Conservation (phyloP, 1,140 invertebrate genomes). For the Wasmannia auropunctata region DNA sequence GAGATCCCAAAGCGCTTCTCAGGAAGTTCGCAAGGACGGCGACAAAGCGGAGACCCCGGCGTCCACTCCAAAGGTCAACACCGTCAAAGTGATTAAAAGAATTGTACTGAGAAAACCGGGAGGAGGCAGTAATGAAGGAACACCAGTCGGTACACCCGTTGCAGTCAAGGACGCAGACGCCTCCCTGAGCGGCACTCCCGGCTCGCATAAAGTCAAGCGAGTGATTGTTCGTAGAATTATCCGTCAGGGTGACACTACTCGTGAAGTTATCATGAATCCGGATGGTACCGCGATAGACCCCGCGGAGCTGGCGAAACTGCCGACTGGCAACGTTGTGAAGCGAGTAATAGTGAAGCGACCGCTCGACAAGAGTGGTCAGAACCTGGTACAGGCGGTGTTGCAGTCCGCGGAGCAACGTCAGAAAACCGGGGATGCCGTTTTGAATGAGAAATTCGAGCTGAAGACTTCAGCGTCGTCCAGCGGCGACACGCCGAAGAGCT, state of each 20-base stretch:
- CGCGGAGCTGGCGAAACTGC: conserved; percentile 82
- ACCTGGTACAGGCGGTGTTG: conserved; percentile 75
- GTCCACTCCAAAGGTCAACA: conserved; percentile 73
- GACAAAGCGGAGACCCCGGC: conserved; percentile 71
- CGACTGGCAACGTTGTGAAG: conserved; percentile 84
- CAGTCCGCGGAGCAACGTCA: conserved; percentile 69
- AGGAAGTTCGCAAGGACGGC: conserved; percentile 68
- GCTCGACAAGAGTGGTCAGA: conserved; percentile 78
- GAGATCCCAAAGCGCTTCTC: conserved; percentile 26
- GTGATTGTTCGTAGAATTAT: conserved; percentile 84
- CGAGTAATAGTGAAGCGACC: conserved; percentile 83
- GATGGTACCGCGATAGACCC: conserved; percentile 83
- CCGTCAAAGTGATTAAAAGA: conserved; percentile 83
- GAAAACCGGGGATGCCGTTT: conserved; percentile 46
- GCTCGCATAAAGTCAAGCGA: conserved; percentile 70
- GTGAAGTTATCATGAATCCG: conserved; percentile 83
- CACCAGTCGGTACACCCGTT: conserved; percentile 30
- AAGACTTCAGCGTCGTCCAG: conserved; percentile 77
- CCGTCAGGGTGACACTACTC: conserved; percentile 81
- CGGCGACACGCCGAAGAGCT: conserved; percentile 3
- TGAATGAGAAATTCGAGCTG: conserved; percentile 78
- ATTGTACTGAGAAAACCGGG: conserved; percentile 81
- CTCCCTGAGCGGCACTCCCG: background rate
- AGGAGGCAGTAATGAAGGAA: conserved; percentile 30
- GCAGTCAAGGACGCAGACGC: conserved; percentile 70